These are phyloP conservation scores for Scalopus aquaticus DNA, from an alignment of 2,113 vertebrate genomes.

Conservation along the genomic window DNA sequence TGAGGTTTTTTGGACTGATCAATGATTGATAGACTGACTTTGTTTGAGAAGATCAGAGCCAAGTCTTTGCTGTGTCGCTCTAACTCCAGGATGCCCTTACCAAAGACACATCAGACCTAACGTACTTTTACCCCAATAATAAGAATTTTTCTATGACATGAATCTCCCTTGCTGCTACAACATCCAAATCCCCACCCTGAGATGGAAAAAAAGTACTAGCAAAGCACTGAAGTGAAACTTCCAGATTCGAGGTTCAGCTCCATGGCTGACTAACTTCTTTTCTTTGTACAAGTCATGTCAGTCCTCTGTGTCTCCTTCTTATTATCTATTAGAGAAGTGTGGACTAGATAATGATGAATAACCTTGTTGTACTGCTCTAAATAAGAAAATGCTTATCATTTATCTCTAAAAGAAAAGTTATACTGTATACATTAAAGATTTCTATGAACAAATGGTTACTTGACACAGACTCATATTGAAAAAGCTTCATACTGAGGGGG, in stretches of 20 bases:
- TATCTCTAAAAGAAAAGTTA: not conserved
- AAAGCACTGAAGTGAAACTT: not conserved
- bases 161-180: not conserved
- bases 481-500: not conserved
- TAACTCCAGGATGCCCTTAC: not conserved
- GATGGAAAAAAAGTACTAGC: not conserved
- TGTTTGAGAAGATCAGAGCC: not conserved
- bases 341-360: not conserved
- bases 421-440: not conserved
- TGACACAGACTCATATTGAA: not conserved
- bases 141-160: not conserved
- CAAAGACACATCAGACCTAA: not conserved
- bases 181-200: not conserved
- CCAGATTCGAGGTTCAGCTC: not conserved
- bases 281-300: not conserved
- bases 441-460: conserved; percentile 8
- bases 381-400: not conserved
- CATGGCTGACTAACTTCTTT: not conserved
- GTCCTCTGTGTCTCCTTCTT: too few relatives aligned
- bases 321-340: not conserved
- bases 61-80: not conserved
- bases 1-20: not conserved
- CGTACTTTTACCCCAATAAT: not conserved
- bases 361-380: not conserved
- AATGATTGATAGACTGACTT: not conserved